Base-by-base conservation (phyloP, 23 tunicate genomes). In the Clavelina lepadiformis region DNA sequence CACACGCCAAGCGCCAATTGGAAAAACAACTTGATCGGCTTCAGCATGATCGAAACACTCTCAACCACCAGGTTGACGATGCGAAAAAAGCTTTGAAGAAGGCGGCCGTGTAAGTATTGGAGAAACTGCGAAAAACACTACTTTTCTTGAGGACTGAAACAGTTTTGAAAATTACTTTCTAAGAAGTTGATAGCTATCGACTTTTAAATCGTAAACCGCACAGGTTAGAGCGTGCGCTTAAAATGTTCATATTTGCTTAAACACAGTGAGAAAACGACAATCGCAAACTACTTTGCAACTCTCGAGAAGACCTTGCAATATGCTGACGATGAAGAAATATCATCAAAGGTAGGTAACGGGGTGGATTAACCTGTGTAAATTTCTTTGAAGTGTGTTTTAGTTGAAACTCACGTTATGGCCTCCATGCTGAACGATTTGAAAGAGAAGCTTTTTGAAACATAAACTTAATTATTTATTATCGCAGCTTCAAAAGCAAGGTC, bases 261-360 rank as follows among this genome's bases (percentile, higher is more conserved):
- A n/a, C n/a, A n/a, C 73, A 89, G 97, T 2, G 97, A 89, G 72
- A 89, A 89, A 50, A 58, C 88, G 3, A 69, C 80, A n/a, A 69
- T 89, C 22, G 79, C 82, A 1, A 63, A 86, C 3, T 89, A 89
- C 35, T 89, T 89, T 44, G 73, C 28, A 35, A 55, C 66, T 31
- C 69, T 89, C 20, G 95, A 86, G 50, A 67, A 72, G 31, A 45
- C 74, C 15, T 62, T 86, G 64, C 64, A 61, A 28, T 51, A 55
- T 24, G 56, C 56, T 46, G 37, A 58, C 30, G 69, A 69, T 18
- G 60, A 65, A 54, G 68, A 55, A 41, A 47, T 56, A 15, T 22
- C 77, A n/a, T 50, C 54, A 21, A 82, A 82, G 69, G 69, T 73
- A 25, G 2, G 5, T 5, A 13, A 61, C 49, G n/a, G n/a, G n/a